A percentile compares a stretch with the other conserved stretches of the same genome.
Conservation (phyloP, 1,140 invertebrate species). For the Platyscapa corneri region DNA sequence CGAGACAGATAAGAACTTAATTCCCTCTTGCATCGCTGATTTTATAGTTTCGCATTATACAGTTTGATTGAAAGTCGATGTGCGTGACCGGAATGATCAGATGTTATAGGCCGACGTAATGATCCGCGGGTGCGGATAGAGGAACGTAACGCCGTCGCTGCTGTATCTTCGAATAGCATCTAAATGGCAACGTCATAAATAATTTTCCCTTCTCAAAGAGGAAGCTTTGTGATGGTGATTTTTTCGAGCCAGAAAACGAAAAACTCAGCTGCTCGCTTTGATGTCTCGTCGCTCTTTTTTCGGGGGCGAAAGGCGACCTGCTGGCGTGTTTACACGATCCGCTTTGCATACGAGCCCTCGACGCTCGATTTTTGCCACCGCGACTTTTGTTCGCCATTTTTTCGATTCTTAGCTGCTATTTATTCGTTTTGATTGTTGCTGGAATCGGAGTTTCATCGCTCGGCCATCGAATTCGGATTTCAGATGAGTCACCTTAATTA, state of each 20-base stretch:
- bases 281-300: no score
- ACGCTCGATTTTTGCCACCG: no score
- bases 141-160: not conserved
- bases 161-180: conserved; percentile 22
- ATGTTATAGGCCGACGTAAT: conserved; percentile 27
- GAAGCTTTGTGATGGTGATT: not conserved
- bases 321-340: no score
- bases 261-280: not conserved
- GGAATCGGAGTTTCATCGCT: no score
- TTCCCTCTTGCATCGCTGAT: conserved; percentile 28
- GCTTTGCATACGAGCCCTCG: no score
- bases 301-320: no score
- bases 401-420: no score
- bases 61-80: conserved; percentile 44
- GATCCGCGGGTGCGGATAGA: conserved; percentile 21
- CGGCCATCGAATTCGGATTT: no score
- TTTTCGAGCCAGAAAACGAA: not conserved
- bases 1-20: conserved; percentile 45
- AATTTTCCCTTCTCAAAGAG: not conserved
- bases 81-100: conserved; percentile 42
- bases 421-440: no score
- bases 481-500: no score
- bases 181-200: conserved; percentile 12
- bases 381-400: no score
- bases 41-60: conserved; percentile 45